Conservation (phyloP, 2,113 vertebrate genomes). For the Erinaceus europaeus region DNA sequence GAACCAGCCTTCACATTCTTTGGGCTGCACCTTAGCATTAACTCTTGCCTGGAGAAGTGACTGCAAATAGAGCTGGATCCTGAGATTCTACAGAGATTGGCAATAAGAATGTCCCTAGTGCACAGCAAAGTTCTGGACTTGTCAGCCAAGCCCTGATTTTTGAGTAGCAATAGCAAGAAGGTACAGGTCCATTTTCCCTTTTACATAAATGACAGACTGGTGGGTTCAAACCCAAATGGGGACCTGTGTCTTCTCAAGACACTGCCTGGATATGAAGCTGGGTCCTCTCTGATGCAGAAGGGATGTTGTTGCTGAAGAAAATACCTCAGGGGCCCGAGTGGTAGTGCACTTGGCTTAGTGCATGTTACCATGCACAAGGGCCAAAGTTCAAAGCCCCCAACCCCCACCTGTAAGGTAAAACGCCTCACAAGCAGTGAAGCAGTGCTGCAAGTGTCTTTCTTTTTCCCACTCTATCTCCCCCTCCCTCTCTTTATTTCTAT, state of each 20-base stretch:
- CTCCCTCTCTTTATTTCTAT: too few relatives aligned
- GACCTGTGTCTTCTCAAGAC: not conserved
- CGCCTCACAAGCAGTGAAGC: too few relatives aligned
- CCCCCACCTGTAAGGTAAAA: too few relatives aligned
- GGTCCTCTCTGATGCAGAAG: not conserved
- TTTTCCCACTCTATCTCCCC: too few relatives aligned
- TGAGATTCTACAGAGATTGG: not conserved
- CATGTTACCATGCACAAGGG: too few relatives aligned
- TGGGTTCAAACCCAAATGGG: not conserved
- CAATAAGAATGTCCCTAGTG: not conserved
- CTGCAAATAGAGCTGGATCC: not conserved
- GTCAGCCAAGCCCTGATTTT: not conserved
- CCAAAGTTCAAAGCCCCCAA: too few relatives aligned
- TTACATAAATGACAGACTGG: not conserved
- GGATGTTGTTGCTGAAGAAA: not conserved
- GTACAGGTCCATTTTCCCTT: not conserved
- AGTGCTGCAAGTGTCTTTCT: too few relatives aligned
- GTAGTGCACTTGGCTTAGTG: too few relatives aligned
- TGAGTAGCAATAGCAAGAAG: not conserved
- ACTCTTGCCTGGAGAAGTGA: slow-evolving; percentile 57
- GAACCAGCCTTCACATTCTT: slow-evolving; percentile 49
- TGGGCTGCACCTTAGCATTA: slow-evolving; percentile 62
- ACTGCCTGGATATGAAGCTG: not conserved
- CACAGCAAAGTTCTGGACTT: not conserved
- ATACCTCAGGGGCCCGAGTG: too few relatives aligned